Conservation (phyloP, 2,888 invertebrate species). For the Ophion costatus region DNA sequence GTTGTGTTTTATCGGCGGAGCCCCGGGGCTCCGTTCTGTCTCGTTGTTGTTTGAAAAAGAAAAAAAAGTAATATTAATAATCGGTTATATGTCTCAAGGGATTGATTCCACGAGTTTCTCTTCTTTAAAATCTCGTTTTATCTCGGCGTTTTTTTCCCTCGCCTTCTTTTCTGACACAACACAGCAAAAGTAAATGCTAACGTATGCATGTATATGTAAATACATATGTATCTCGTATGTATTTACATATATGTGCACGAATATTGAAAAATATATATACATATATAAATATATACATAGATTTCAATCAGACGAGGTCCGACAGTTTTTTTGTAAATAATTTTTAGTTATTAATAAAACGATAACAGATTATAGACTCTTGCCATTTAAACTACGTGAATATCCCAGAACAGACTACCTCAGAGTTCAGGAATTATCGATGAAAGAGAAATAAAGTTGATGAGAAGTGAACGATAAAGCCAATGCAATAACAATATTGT, state of each 20-base stretch:
- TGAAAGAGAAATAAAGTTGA: constrained; percentile 76
- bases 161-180: constrained; percentile 28
- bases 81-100: constrained; percentile 38
- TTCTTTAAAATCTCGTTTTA: constrained; percentile 22
- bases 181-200: constrained; percentile 17
- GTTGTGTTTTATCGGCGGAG: constrained; percentile 62
- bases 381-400: constrained; percentile 81
- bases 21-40: constrained; percentile 46
- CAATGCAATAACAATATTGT: constrained; percentile 81
- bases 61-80: constrained; percentile 28
- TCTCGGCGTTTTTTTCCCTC: constrained; percentile 8
- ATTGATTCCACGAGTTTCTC: constrained; percentile 31
- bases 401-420: constrained; percentile 83
- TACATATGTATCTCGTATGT: constrained; percentile 37
- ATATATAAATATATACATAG: constrained; percentile 55
- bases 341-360: constrained; percentile 68
- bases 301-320: constrained; percentile 69
- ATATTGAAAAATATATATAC: constrained; percentile 32
- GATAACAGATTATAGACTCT: constrained; percentile 79
- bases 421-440: constrained; percentile 83
- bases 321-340: constrained; percentile 67
- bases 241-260: constrained; percentile 38
- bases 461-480: constrained; percentile 77
- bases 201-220: constrained; percentile 39
- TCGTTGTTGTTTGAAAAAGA: constrained; percentile 68